Evolutionary conservation across 2,797 vertebrate species (phyloP).

Genomic region (Columba guinea): DNA sequence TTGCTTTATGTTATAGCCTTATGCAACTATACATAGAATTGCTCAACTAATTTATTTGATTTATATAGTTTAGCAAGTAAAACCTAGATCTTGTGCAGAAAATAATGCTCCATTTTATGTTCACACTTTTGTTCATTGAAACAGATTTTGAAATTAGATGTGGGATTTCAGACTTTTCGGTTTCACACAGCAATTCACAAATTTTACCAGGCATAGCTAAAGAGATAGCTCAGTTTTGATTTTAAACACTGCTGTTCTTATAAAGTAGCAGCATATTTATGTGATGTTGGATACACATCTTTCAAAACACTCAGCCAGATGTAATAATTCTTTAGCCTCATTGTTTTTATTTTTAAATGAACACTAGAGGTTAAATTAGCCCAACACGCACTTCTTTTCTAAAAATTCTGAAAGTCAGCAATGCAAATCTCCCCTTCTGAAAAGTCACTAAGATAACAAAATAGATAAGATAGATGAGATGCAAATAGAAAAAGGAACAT

Average conservation of each 20-base stretch:
- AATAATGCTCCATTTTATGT: background rate
- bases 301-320: background rate
- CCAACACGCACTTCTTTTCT: background rate
- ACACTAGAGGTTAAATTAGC: background rate
- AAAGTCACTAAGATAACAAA: background rate
- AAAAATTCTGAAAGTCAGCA: background rate
- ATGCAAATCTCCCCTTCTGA: background rate
- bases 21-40: background rate
- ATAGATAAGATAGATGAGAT: background rate
- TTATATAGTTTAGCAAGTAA: background rate
- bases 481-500: background rate
- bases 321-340: background rate
- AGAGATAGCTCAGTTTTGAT: background rate
- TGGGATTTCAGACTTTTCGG: background rate
- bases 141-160: background rate
- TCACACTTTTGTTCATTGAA: background rate
- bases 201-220: background rate
- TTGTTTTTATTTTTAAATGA: background rate
- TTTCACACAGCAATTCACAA: background rate
- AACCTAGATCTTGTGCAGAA: background rate
- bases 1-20: background rate
- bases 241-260: background rate
- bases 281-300: background rate
- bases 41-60: background rate
- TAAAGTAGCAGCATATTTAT: background rate